Evolutionary conservation across 2,888 invertebrate genomes (phyloP).

Genomic region (Drosophila nr. medialis): DNA sequence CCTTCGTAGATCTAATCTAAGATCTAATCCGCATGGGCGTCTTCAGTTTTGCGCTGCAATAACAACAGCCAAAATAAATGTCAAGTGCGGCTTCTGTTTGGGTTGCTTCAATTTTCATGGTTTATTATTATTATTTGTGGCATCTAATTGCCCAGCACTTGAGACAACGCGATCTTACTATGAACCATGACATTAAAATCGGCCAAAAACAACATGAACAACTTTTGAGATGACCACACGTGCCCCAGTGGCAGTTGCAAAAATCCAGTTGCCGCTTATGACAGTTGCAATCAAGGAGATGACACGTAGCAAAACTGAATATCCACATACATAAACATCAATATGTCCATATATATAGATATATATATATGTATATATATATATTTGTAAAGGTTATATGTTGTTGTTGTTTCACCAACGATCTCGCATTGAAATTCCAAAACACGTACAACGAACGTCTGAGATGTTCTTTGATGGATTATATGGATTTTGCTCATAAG

Average conservation of each 20-base stretch:
- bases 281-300: constrained; percentile 29
- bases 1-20: constrained; percentile 28
- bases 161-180: constrained; percentile 41
- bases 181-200: constrained; percentile 40
- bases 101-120: not conserved
- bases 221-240: constrained; percentile 54
- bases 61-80: constrained; percentile 20
- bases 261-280: constrained; percentile 11
- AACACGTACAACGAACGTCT: constrained; percentile 81
- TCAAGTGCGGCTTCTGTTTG: constrained; percentile 29
- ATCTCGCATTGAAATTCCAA: constrained; percentile 82
- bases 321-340: not conserved
- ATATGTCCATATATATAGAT: not conserved
- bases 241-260: constrained; percentile 48
- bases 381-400: not conserved
- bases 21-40: constrained; percentile 33
- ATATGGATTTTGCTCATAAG: constrained; percentile 83
- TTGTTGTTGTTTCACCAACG: constrained; percentile 26
- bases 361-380: not conserved
- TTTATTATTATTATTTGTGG: constrained; percentile 23
- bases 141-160: constrained; percentile 68
- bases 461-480: constrained; percentile 81
- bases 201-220: constrained; percentile 1
- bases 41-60: constrained; percentile 21
- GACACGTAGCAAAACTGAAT: constrained; percentile 42